Base-by-base conservation (phyloP, 2,797 vertebrate genomes). In the Sparus aurata region DNA sequence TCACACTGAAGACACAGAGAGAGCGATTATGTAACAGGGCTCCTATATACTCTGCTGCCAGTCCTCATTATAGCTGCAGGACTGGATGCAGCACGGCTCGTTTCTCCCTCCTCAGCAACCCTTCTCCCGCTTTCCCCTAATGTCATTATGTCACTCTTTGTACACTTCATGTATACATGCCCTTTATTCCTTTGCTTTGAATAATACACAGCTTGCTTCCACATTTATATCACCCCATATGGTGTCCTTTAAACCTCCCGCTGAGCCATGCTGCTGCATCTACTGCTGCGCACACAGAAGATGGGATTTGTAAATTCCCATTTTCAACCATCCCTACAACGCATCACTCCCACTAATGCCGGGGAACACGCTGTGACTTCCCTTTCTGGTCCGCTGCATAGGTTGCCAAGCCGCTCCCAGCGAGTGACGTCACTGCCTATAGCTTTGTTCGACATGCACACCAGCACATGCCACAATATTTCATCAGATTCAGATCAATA, bases 101-200 rank as follows among this genome's bases (percentile, higher is more conserved):
- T 64, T 81, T 53, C 69, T n/a, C 80, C 81, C 83, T 82, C 84
- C 87, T 88, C 87, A 86, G 89, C 87, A 91, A 91, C 91, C 50
- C 70, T 22, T 41, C 17, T 60, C 50, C 41, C 49, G 17, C 69
- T 43, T 50, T 55, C 55, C 20, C 8, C 8, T 41, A 27, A 72
- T 30, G 45, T 74, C 55, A 47, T 77, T 75, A 70, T 0, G 45
- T 23, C 59, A 17, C 20, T 55, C 38, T 50, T 23, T 61, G 45
- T 74, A 61, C 58, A 58, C 2, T 18, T 58, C 58, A 75, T 25
- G 27, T 25, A 46, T 18, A 18, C 4, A 16, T 13, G 45, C 9
- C 62, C 65, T 69, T 79, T n/a, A 45, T 20, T 16, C n/a, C 11
- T 23, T 15, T 0, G 6, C 9, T 22, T 46, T 10, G 12, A 73